Conservation (phyloP, 2,888 invertebrate genomes). For the Stenotaenia linearis region DNA sequence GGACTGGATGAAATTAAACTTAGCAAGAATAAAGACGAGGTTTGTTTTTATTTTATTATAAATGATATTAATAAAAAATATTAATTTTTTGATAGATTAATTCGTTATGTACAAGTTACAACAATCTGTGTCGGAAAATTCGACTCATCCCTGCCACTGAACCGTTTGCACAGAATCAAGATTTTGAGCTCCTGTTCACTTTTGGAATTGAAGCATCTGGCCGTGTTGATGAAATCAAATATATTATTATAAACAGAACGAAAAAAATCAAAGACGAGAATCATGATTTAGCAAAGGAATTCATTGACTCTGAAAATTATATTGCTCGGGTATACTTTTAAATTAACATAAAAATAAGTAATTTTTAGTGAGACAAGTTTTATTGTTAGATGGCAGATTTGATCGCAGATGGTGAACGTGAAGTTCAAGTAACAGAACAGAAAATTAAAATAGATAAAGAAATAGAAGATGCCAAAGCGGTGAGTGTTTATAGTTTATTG, state of each 20-base stretch:
- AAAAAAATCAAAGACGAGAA: not conserved
- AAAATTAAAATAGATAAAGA: too few species aligned
- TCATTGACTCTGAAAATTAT: too few species aligned
- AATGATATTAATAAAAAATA: not conserved
- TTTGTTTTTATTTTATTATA: not conserved
- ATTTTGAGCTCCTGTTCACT: not conserved
- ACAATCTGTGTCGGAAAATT: not conserved
- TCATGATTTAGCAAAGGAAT: not conserved
- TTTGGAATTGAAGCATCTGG: not conserved
- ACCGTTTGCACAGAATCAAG: not conserved
- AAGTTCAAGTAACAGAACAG: too few species aligned
- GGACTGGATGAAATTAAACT: not conserved
- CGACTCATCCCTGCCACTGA: not conserved
- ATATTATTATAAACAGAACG: not conserved
- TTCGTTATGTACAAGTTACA: not conserved
- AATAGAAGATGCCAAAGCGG: too few species aligned
- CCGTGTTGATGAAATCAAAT: not conserved
- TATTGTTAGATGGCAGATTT: too few species aligned
- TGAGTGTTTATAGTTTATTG: too few species aligned
- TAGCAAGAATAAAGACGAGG: not conserved
- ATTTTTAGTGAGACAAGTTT: too few species aligned
- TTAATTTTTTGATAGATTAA: not conserved
- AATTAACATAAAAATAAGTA: too few species aligned
- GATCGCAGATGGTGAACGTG: too few species aligned
- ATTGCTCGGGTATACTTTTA: too few species aligned